Conservation (phyloP, 2,113 vertebrate species). For the Monopterus albus region DNA sequence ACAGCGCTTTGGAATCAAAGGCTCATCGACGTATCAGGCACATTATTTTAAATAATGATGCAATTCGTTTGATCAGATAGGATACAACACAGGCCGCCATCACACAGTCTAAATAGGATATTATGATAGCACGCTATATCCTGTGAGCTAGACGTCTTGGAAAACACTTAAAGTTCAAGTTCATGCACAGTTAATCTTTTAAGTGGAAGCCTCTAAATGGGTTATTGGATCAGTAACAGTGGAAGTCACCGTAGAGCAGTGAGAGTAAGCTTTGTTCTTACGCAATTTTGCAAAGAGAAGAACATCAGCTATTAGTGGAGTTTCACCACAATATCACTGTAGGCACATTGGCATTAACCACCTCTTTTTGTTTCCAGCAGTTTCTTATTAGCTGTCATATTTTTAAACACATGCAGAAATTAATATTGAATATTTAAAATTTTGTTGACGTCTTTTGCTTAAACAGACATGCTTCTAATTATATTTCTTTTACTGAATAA, state of each 20-base stretch:
- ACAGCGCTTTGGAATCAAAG: not conserved
- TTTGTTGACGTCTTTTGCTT: too few relatives aligned
- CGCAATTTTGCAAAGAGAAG: not conserved
- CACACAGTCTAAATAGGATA: too few relatives aligned
- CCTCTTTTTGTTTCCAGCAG: not conserved
- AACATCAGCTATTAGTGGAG: not conserved
- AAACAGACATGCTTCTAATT: too few relatives aligned
- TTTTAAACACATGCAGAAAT: too few relatives aligned
- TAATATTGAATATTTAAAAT: too few relatives aligned
- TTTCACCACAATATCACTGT: conserved; percentile 10
- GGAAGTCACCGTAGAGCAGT: conserved; percentile 1
- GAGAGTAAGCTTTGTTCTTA: not conserved
- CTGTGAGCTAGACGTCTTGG: not conserved
- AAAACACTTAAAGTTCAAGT: conserved; percentile 37
- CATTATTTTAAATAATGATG: too few relatives aligned
- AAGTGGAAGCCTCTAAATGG: conserved; percentile 25
- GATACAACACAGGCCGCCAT: too few relatives aligned
- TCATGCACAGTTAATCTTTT: conserved; percentile 37
- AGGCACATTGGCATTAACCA: not conserved
- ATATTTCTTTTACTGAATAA: too few relatives aligned
- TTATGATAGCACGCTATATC: not conserved
- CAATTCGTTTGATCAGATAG: too few relatives aligned
- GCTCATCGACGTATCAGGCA: too few relatives aligned
- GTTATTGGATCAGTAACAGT: conserved; percentile 31
- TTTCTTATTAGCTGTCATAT: too few relatives aligned